Evolutionary conservation across 2,797 vertebrate species (phyloP), one percentile per base, ranked within the genome.

Genomic region (Acridotheres tristis): DNA sequence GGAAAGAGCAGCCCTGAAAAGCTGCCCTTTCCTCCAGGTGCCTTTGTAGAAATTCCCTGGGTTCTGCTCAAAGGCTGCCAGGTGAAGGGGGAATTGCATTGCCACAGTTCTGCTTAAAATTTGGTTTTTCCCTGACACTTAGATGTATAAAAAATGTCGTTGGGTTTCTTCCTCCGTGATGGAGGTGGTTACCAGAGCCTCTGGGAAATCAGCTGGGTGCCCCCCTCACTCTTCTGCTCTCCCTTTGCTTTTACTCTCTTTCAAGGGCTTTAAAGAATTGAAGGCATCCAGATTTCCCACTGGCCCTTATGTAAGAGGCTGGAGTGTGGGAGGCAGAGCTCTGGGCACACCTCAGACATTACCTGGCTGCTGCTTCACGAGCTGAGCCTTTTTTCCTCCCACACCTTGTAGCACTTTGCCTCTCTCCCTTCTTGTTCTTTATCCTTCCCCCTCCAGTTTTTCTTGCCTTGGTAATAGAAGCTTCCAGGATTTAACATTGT

Each of bases 11-110:
- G 10, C 79, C 19, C 75, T 11, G 51, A 89, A 16, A 40, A 13
- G 40, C 40, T 40, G 40, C 40, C 12, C 40, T 40, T 40, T 40
- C 40, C 40, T 40, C 6, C 20, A 45, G 75, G 51, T 55, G 34
- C 72, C 90, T 88, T 68, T 91, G 69, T 38, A 93, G 90, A 76
- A 78, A 93, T 85, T 61, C 88, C 91, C 87, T 85, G 80, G 89
- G 85, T 78, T 94, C 92, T 94, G 42, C 77, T 88, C 88, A 93
- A 76, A 94, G 93, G 78, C 84, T 93, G 48, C 40, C 6, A 45
- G 83, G 32, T 5, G 77, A 57, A 54, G 29, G 71, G 75, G 92
- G 74, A 62, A 71, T 63, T 19, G 17, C 85, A 11, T 32, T 58
- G 72, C 20, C 8, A 21, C 66, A 61, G 76, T 51, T 86, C 80